Base-by-base conservation (phyloP, 2,888 invertebrate genomes). In the Ptychoptera contaminata region DNA sequence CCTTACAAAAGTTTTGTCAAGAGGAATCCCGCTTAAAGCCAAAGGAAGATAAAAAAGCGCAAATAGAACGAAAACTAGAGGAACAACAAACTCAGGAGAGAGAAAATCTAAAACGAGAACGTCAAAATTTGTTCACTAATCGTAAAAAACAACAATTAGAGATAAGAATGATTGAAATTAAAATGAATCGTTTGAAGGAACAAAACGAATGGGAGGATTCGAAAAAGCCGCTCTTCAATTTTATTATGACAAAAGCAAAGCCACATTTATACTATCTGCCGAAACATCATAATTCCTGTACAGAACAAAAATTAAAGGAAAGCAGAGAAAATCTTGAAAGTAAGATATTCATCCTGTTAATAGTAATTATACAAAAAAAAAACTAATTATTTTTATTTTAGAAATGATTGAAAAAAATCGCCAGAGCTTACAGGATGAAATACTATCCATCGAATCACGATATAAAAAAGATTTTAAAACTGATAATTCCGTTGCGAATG, bases 1-100 rank as follows among this genome's bases (percentile, higher is more conserved):
- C 97, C 11, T 66, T 98, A 53, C 90, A 93, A 60, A 90, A 88
- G 63, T 97, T 97, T 62, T 84, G 91, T 56, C 87, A 88, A 58
- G 94, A 96, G 59, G 92, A 94, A 67, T 87, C 87, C 46, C 82
- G 81, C 45, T 68, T 88, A 51, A 88, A 90, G 63, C 82, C 83
- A 55, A 88, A 84, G 70, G 87, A 83, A 58, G 81, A 84, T 46
- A 87, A 85, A 62, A 76, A 87, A 53, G 73, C 72, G 3, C 55
- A 60, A 68, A 84, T 97, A 8, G 96, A 97, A 66, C 82, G 84
- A 47, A 90, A 92, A 63, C 76, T 97, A 47, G 96, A 97, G 60
- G 87, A 91, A 58, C 88, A 87, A 57, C 88, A 88, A 45, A 75
- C 83, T 44, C 72, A 79, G 56, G 91, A 94, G 59, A 84, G 83